Base-by-base conservation (phyloP, 2,888 invertebrate genomes). In the Acronicta alni region DNA sequence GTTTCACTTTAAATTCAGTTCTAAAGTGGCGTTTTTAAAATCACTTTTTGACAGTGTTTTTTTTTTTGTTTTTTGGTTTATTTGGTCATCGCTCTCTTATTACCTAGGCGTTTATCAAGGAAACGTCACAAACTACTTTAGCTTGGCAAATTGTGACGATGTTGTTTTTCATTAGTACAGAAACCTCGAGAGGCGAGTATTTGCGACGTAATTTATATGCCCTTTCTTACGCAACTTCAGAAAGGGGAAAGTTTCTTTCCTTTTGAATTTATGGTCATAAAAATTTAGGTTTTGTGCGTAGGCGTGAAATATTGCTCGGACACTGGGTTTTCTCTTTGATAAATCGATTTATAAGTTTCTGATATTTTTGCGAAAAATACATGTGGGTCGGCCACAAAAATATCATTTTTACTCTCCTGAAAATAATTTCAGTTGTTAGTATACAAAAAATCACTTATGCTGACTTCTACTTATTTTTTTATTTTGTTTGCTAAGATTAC, bases 111-210 rank as follows among this genome's bases (percentile, higher is more conserved):
- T 66, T 66, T 73, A 73, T 67, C 54, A 60, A 67, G 35, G 38
- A 54, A 45, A 44, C 55, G 51, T 57, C 46, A 64, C 68, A 32
- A 80, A 75, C 58, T 77, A 77, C 75, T 77, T 79, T 77, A 73
- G 47, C 77, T 76, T 75, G 68, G 70, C 69, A 72, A 82, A 83
- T 73, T 66, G 77, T 83, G 82, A 84, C 79, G 76, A 80, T 80
- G 80, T 85, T 87, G 87, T 88, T 89, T 87, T 89, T 89, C 85
- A 82, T 84, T 86, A 81, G 72, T 64, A 65, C 60, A 61, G 64
- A 77, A 81, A 75, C 73, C 72, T 62, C 61, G 69, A 78, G 70
- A 72, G 74, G 67, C 68, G 54, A 74, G 76, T 79, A 80, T 82
- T 84, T 82, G 66, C 66, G 57, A 56, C 63, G 77, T 87, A 86